These are phyloP conservation scores for Sarcophaga bullata DNA, from an alignment of 1,140 invertebrate species.

Conservation along the genomic window DNA sequence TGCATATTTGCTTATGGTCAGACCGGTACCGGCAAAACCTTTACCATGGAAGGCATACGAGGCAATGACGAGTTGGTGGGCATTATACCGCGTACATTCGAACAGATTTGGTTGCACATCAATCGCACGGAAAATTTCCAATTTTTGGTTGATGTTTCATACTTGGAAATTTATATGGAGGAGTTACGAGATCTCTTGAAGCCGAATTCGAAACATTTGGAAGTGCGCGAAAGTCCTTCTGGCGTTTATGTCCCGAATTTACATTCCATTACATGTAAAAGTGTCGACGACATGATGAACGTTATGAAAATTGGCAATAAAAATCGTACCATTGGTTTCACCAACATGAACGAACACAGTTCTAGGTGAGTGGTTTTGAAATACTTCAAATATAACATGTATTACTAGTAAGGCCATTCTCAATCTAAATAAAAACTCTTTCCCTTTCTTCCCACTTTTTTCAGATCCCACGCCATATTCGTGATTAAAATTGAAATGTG, in stretches of 20 bases:
- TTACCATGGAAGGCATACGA: slow-evolving; percentile 89
- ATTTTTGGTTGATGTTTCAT: slow-evolving; percentile 91
- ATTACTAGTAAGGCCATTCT: not conserved
- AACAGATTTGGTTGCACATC: slow-evolving; percentile 96
- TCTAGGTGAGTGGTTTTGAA: slow-evolving; percentile 69
- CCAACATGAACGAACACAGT: slow-evolving; percentile 99
- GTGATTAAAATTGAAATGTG: slow-evolving; percentile 97
- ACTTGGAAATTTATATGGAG: slow-evolving; percentile 96
- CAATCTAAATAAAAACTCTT: not conserved
- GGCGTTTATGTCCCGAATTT: slow-evolving; percentile 95
- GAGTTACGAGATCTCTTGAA: slow-evolving; percentile 91
- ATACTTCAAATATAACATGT: not conserved
- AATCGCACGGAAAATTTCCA: slow-evolving; percentile 85
- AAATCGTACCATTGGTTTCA: slow-evolving; percentile 90
- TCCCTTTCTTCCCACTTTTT: slow-evolving; percentile 4
- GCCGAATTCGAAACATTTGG: slow-evolving; percentile 80
- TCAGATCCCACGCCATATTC: slow-evolving; percentile 96
- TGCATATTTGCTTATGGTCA: slow-evolving; percentile 98
- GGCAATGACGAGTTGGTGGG: slow-evolving; percentile 76
- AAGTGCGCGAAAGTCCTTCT: slow-evolving; percentile 76
- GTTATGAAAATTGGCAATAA: slow-evolving; percentile 91
- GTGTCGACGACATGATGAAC: slow-evolving; percentile 88
- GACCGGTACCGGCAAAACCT: slow-evolving; percentile 94
- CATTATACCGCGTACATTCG: slow-evolving; percentile 94
- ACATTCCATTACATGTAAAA: slow-evolving; percentile 90